Base-by-base conservation (phyloP, 1,140 invertebrate genomes). In the Cherax destructor region DNA sequence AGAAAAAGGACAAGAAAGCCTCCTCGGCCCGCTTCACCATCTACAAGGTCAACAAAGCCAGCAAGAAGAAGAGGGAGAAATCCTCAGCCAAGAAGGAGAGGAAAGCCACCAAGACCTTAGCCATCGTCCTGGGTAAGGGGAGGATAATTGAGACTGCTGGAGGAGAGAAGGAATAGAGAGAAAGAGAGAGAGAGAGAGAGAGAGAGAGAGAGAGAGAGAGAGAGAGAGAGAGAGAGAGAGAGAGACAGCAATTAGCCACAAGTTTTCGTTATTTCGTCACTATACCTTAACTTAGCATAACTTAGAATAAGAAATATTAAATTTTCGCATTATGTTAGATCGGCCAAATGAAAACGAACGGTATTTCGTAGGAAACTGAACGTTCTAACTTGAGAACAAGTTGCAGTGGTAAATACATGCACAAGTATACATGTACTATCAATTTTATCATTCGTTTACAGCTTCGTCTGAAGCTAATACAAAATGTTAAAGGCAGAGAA, bases 101-200 rank as follows among this genome's bases (percentile, higher is more conserved):
- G 91, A 99, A 99, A 95, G 99, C 99, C n/a, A 99, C 99, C 7
- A 99, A 99, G 95, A 99, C 99, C 21, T 95, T 99, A 61, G 99
- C 99, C 91, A 99, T 99, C 94, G 99, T 99, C 92, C 96, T 99
- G 94, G 99, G 99, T 99, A 95, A 96, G 96, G 18, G 16, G 4
- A 61, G n/a, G 16, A 4, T 4, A 41, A 9, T 24, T 1, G n/a
- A 83, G 52, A 83, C 5, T 7, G 7, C n/a, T 13, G 50, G 41
- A 85, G 78, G 21, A 49, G 47, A 85, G n/a, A 47, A 47, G 83
- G n/a, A 49, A 85, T 6, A 1, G 41, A 74, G 49, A 84, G 13
- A 50, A n/a, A 81, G 10, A 21, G 79, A 10, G 7, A 24, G 56
- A 56, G 79, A 18, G n/a, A 81, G 65, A 4, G 21, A 56, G n/a